These are phyloP conservation scores for Tigriopus californicus DNA, from an alignment of 2,888 invertebrate genomes.

Conservation along the genomic window DNA sequence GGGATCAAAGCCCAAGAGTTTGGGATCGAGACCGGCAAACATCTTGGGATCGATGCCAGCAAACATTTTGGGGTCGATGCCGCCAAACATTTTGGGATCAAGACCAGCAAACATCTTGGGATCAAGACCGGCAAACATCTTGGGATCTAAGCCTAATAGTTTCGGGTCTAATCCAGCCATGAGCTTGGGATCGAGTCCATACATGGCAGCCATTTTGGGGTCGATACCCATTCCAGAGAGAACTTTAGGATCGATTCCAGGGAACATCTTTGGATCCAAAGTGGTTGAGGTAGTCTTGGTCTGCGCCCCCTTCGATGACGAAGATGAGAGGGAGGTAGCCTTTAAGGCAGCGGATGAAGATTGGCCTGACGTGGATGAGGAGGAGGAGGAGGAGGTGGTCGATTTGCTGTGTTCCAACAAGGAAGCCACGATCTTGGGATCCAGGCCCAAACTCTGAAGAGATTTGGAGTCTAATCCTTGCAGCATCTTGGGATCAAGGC, in stretches of 20 bases:
- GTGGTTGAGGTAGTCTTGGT: not conserved
- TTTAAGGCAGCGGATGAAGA: not conserved
- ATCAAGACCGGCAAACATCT: constrained; percentile 42
- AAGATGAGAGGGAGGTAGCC: not conserved
- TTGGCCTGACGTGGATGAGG: not conserved
- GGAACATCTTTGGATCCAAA: constrained; percentile 17
- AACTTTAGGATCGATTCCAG: constrained; percentile 57
- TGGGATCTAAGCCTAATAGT: constrained; percentile 18
- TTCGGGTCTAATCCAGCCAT: constrained; percentile 29
- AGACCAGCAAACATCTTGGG: constrained; percentile 3
- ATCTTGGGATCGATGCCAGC: constrained; percentile 20
- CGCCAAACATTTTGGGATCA: constrained; percentile 16
- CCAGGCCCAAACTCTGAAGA: constrained; percentile 15
- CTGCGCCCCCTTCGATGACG: not conserved
- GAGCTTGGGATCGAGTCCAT: constrained; percentile 26
- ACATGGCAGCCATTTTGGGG: constrained; percentile 17
- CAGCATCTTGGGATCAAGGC: constrained; percentile 17
- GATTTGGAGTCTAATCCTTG: constrained; percentile 17
- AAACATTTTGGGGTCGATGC: constrained; percentile 15
- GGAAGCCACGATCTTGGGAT: constrained; percentile 16
- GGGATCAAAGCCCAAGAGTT: constrained; percentile 8
- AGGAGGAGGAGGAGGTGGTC: too few relatives aligned
- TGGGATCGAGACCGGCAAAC: constrained; percentile 17
- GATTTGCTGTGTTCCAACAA: not conserved
- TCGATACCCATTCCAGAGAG: constrained; percentile 26